phyloP scores from a whole-genome alignment of 2,113 vertebrate species.

The Leucosticte australis region DNA sequence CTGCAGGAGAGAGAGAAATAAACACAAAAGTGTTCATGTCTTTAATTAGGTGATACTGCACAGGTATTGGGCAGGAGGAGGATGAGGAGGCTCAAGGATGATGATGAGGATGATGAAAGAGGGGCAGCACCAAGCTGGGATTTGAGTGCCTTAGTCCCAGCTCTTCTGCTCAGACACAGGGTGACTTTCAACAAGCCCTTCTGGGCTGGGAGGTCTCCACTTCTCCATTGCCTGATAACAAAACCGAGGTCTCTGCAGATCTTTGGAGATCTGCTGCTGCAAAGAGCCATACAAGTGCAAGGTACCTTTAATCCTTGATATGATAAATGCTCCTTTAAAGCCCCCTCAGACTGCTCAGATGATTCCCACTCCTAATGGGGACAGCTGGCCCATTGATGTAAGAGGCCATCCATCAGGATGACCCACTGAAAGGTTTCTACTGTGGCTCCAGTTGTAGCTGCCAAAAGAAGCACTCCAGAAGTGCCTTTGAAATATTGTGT shows the following conservation, averaged over 20 bases:
- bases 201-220: neutral
- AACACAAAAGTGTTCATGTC: neutral
- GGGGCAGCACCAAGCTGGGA: neutral
- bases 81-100: neutral
- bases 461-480: constrained; percentile 54
- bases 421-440: constrained; percentile 48
- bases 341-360: neutral
- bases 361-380: constrained; percentile 11
- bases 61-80: neutral
- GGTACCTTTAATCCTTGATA: neutral
- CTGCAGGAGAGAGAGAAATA: neutral
- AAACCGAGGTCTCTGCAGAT: neutral
- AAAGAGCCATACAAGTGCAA: neutral
- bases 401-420: constrained; percentile 40
- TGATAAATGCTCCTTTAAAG: neutral
- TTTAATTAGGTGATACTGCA: neutral
- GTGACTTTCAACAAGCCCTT: neutral
- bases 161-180: neutral
- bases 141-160: neutral
- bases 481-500: constrained; percentile 46
- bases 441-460: constrained; percentile 12
- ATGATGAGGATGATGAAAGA: neutral
- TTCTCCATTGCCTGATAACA: neutral
- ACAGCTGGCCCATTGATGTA: constrained; percentile 22
- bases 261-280: neutral